Percentiles rank a stretch among this genome's conserved stretches.
Conservation (phyloP, 2,113 vertebrate species). For the Pogona vitticeps region DNA sequence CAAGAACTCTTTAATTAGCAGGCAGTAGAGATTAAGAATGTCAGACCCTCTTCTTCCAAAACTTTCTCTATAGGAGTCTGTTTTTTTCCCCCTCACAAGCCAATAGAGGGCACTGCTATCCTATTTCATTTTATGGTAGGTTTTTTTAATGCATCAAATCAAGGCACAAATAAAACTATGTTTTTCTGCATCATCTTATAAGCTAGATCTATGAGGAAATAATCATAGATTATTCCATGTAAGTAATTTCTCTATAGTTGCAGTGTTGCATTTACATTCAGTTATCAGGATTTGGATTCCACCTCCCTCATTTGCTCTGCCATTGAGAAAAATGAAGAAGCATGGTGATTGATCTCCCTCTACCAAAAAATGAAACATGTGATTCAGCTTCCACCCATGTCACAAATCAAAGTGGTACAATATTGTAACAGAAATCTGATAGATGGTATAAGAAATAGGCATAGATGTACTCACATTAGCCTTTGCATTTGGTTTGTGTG, state of each 20-base stretch:
- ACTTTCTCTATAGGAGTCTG: slow-evolving; percentile 12
- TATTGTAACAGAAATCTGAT: not conserved
- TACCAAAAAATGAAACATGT: rapidly evolving
- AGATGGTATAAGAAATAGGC: not conserved
- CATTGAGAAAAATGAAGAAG: rapidly evolving
- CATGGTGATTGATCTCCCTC: not conserved
- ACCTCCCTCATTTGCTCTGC: rapidly evolving
- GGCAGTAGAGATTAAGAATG: not conserved
- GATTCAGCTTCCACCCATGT: not conserved
- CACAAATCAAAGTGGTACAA: not conserved
- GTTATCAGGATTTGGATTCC: not conserved
- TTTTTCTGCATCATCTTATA: slow-evolving; percentile 3
- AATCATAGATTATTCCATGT: rapidly evolving
- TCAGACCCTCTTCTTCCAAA: not conserved
- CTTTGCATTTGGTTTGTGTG: not conserved
- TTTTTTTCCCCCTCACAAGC: slow-evolving; percentile 34
- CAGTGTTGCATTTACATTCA: not conserved
- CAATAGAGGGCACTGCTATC: slow-evolving; percentile 91
- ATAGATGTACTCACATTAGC: rapidly evolving
- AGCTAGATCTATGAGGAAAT: not conserved
- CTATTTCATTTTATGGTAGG: slow-evolving; percentile 54
- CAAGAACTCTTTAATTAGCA: not conserved
- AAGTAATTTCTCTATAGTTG: not conserved
- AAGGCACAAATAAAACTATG: not conserved
- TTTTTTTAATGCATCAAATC: not conserved